phyloP scores from a whole-genome alignment of 1,140 invertebrate genomes.

The Diorhabda sublineata region DNA sequence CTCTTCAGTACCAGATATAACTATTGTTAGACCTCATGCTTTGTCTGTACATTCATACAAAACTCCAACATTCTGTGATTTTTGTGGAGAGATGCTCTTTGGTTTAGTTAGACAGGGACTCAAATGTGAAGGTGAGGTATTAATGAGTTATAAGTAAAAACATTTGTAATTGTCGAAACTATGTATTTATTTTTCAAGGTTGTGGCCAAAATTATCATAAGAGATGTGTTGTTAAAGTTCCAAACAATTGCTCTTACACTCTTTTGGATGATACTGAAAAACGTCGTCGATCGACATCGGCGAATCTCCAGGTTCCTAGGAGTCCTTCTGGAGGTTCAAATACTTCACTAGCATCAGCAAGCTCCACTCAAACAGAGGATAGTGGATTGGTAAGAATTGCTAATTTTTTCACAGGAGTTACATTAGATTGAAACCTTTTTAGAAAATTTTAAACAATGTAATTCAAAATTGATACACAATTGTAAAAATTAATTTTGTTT shows the following conservation, averaged over 20 bases:
- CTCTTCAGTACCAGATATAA: constrained; percentile 39
- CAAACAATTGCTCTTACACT: constrained; percentile 84
- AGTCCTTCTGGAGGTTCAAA: constrained; percentile 58
- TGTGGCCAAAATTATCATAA: constrained; percentile 99
- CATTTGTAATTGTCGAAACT: neutral
- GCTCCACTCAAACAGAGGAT: constrained; percentile 50
- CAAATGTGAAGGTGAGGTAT: constrained; percentile 89
- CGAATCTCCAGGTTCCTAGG: constrained; percentile 60
- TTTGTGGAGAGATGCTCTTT: constrained; percentile 99
- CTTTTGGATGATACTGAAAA: constrained; percentile 50
- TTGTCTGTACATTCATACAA: constrained; percentile 96
- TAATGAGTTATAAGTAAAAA: no score
- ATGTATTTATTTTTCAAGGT: constrained; percentile 57
- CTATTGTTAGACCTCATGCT: constrained; percentile 81
- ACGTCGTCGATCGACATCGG: constrained; percentile 48
- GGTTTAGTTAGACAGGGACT: constrained; percentile 96
- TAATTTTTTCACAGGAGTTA: constrained; percentile 45
- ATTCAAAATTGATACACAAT: neutral
- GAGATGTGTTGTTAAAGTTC: constrained; percentile 96
- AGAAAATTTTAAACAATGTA: neutral
- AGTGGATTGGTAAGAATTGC: constrained; percentile 48
- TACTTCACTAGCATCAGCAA: constrained; percentile 40
- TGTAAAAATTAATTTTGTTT: no score
- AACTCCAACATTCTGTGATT: constrained; percentile 98
- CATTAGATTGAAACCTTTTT: constrained; percentile 18